Evolutionary conservation across 2,113 vertebrate species (phyloP).

Genomic region (Chaetops frenatus): DNA sequence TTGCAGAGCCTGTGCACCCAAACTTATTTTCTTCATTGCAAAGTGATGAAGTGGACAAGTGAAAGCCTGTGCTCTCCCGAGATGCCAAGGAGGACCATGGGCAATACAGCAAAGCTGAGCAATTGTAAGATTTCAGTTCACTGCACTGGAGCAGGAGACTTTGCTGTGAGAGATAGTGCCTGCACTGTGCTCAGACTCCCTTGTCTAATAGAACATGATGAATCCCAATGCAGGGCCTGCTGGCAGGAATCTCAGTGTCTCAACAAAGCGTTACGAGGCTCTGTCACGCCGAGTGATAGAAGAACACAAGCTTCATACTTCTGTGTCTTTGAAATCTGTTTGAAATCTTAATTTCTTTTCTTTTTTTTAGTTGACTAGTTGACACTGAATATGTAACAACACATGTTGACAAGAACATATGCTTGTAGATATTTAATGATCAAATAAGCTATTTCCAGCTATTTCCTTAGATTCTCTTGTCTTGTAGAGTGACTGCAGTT

Average conservation of each 20-base stretch:
- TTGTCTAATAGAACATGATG: neutral
- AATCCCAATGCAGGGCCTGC: neutral
- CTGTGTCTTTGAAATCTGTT: neutral
- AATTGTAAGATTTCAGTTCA: neutral
- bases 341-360: neutral
- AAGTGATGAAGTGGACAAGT: neutral
- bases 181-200: neutral
- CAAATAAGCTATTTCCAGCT: neutral
- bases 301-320: neutral
- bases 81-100: neutral
- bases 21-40: neutral
- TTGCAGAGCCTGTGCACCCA: neutral
- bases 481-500: neutral
- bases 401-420: neutral
- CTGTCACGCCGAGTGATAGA: neutral
- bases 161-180: neutral
- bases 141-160: neutral
- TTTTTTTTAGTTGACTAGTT: neutral
- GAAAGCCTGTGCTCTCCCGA: neutral
- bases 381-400: neutral
- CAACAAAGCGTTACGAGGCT: fast-evolving
- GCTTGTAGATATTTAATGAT: neutral
- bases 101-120: neutral
- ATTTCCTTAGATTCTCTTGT: neutral
- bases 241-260: neutral